Percentiles rank a stretch among this genome's conserved stretches.
These are phyloP conservation scores for Drosophila nr. medialis DNA, from an alignment of 2,888 invertebrate genomes.

Conservation along the genomic window DNA sequence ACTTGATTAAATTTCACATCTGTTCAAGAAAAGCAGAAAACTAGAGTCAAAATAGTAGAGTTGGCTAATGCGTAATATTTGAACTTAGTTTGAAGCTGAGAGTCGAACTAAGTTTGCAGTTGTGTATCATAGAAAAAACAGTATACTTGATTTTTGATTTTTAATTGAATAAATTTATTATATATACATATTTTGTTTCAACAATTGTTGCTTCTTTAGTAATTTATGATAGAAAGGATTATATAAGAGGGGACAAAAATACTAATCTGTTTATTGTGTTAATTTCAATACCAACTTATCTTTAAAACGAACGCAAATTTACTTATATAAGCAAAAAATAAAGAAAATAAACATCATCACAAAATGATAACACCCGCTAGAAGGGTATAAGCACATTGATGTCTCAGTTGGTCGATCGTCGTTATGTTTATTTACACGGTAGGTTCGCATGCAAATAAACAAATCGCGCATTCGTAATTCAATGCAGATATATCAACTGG, in stretches of 20 bases:
- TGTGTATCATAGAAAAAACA: background rate
- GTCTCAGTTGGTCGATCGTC: constrained; percentile 31
- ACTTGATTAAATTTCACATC: constrained; percentile 20
- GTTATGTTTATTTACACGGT: constrained; percentile 54
- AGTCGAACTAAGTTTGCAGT: background rate
- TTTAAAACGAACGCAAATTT: background rate
- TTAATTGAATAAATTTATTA: background rate
- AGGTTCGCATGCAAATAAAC: constrained; percentile 55
- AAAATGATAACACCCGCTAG: background rate
- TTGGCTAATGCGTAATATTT: background rate
- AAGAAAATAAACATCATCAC: background rate
- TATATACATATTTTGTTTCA: background rate
- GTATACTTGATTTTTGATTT: background rate
- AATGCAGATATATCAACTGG: constrained; percentile 54
- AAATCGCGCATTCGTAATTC: constrained; percentile 42
- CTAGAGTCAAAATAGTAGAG: background rate
- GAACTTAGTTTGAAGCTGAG: background rate
- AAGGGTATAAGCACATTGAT: constrained; percentile 5
- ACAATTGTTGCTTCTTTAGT: background rate
- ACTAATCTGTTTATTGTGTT: background rate
- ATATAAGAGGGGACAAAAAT: background rate
- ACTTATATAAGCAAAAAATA: background rate
- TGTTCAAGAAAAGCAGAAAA: background rate
- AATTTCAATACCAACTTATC: background rate
- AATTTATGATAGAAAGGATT: background rate